Percentiles rank a stretch among this genome's conserved stretches.
Conservation (phyloP, 2,113 vertebrate species). For the Notarius quadriscutis region DNA sequence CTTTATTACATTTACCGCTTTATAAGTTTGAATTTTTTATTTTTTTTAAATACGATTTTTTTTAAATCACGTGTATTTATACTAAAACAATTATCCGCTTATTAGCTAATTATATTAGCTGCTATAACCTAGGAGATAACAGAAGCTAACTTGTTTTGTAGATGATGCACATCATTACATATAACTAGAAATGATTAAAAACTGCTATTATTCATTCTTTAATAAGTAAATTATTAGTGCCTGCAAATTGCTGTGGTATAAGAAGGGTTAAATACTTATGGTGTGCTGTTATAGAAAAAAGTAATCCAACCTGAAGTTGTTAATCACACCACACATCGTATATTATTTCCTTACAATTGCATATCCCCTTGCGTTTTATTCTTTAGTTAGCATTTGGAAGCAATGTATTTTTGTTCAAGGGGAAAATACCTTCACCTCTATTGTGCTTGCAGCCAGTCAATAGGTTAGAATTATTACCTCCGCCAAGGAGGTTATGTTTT, state of each 20-base stretch:
- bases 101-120: background rate
- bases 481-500: too few relatives aligned
- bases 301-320: too few relatives aligned
- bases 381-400: background rate
- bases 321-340: background rate
- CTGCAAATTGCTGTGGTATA: background rate
- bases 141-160: background rate
- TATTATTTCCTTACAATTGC: background rate
- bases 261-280: background rate
- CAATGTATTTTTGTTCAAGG: background rate
- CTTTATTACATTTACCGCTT: too few relatives aligned
- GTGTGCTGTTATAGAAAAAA: background rate
- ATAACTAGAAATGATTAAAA: background rate
- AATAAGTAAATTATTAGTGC: background rate
- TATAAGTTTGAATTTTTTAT: too few relatives aligned
- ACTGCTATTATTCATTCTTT: background rate
- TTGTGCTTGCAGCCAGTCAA: background rate
- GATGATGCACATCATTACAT: background rate
- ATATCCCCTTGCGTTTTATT: background rate
- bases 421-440: background rate
- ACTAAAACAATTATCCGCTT: too few relatives aligned
- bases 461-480: background rate
- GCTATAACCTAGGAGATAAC: background rate
- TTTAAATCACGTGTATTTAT: too few relatives aligned
- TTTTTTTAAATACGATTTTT: too few relatives aligned